Evolutionary conservation across 2,113 vertebrate species (phyloP), one percentile per base, ranked within the genome.

Genomic region (Silurus asotus): DNA sequence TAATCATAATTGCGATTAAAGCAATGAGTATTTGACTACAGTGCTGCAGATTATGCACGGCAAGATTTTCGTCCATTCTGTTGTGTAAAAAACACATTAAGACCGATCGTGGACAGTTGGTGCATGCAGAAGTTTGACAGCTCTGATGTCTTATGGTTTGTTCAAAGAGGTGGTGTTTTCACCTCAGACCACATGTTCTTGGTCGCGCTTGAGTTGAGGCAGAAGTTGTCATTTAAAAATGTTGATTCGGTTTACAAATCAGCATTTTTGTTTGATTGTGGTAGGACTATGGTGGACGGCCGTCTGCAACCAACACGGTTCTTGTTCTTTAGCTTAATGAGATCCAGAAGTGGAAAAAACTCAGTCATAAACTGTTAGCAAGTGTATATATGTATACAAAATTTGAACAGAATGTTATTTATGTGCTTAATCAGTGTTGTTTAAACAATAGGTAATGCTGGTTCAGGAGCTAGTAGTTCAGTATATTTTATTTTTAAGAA

Each of bases 171-270:
- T 8, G 65, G 0, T 37, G 28, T 79, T 79, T 58, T 45, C n/a
- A 58, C 37, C 28, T 79, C 77, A 37, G 55, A 59, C 56, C 77
- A 59, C 77, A 79, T 79, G 77, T 79, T 23, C 19, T 79, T 25
- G 53, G 49, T 56, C 10, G 53, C 4, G 19, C 59, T 79, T 79
- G 8, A 59, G 13, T 37, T 37, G 55, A 79, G 25, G 56, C 53
- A 78, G 53, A 78, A 56, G 75, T 67, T 28, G 10, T 65, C 3
- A 65, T 65, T 65, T 65, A n/a, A 69, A 8, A 70, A 70, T 8
- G 15, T 45, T 70, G 28, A 70, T 70, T 70, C 6, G 3, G 67
- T 70, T 70, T 70, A 70, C 67, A 70, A 70, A 19, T 70, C 67
- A 70, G 28, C 28, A 17, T 45, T 37, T 70, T 70, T 70, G 37